Evolutionary conservation across 2,797 vertebrate genomes (phyloP).

Genomic region (Poliocrania exsul): DNA sequence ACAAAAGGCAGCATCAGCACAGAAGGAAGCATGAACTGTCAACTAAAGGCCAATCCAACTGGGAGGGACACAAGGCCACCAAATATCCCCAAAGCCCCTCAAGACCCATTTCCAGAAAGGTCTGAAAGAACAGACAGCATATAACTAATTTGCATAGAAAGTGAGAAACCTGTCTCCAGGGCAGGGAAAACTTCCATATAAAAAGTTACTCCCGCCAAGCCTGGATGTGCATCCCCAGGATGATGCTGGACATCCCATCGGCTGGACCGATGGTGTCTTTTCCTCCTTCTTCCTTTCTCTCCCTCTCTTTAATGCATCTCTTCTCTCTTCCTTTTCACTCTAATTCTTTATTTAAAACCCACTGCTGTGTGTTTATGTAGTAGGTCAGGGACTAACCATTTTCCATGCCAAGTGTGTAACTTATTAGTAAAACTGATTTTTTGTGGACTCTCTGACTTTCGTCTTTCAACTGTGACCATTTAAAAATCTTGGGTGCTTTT

Average conservation of each 20-base stretch:
- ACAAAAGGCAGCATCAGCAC: not conserved
- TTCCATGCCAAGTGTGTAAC: not conserved
- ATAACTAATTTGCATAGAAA: not conserved
- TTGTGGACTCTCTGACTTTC: not conserved
- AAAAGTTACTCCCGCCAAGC: not conserved
- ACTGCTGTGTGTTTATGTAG: not conserved
- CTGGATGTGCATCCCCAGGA: not conserved
- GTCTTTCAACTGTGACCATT: rapidly evolving
- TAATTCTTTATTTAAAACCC: not conserved
- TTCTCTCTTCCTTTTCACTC: not conserved
- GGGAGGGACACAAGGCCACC: not conserved
- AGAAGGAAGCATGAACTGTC: not conserved
- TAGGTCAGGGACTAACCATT: not conserved
- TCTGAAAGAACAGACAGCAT: not conserved
- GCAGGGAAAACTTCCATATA: not conserved
- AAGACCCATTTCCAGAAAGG: not conserved
- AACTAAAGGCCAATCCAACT: not conserved
- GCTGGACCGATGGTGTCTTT: not conserved
- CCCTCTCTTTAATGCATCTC: not conserved
- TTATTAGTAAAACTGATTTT: not conserved
- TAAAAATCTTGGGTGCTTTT: not conserved
- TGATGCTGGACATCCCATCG: not conserved
- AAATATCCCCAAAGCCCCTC: not conserved
- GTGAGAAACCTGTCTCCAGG: not conserved
- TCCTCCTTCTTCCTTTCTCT: not conserved